Conservation (phyloP, 2,797 vertebrate genomes). For the Acanthornis magna region DNA sequence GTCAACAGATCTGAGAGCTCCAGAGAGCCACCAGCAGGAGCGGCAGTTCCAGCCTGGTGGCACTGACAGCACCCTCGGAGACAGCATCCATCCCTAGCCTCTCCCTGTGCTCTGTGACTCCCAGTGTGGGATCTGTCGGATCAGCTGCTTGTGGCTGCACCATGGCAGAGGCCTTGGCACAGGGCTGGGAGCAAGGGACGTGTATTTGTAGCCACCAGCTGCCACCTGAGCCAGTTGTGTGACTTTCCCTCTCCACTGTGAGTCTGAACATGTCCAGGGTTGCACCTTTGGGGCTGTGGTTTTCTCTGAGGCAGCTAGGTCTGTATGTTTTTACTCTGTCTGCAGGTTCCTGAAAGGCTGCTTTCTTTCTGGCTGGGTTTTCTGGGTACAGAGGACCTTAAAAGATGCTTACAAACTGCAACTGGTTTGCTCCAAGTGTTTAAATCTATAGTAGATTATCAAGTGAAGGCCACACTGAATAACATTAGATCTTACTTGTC, state of each 20-base stretch:
- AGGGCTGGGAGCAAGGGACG: neutral
- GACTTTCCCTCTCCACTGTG: neutral
- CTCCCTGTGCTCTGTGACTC: neutral
- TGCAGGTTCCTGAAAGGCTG: neutral
- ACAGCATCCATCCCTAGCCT: accelerated
- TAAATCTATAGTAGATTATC: neutral
- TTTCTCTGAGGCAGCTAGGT: neutral
- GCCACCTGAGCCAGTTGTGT: neutral
- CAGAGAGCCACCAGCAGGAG: neutral
- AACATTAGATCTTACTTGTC: neutral
- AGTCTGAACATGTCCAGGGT: neutral
- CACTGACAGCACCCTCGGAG: accelerated
- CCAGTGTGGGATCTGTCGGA: accelerated
- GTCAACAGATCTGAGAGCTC: neutral
- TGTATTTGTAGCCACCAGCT: neutral
- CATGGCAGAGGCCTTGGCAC: neutral
- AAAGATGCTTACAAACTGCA: neutral
- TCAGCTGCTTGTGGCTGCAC: neutral
- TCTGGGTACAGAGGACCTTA: neutral
- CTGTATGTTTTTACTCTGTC: neutral
- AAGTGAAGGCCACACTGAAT: neutral
- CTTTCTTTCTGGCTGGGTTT: neutral
- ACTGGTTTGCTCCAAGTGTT: neutral
- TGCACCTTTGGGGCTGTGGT: neutral
- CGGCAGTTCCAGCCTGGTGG: neutral